Conservation (phyloP, 2,888 invertebrate genomes). For the Lasioglossum calceatum region DNA sequence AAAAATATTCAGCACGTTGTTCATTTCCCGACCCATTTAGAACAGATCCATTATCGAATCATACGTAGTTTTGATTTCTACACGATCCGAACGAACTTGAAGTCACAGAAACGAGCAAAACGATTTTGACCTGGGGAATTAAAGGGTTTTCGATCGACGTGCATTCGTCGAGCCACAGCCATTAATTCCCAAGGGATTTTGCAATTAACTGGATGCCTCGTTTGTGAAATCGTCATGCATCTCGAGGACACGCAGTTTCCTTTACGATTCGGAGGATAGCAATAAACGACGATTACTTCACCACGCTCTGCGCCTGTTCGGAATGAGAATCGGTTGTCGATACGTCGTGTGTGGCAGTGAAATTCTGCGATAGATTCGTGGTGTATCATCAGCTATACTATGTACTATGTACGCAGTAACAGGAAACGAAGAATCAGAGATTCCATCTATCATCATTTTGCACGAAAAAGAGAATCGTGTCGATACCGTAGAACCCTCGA, state of each 20-base stretch:
- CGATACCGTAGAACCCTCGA: neutral
- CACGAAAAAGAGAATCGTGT: neutral
- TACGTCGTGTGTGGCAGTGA: slow-evolving; percentile 43
- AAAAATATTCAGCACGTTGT: too few relatives aligned
- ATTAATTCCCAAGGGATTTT: neutral
- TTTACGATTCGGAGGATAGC: slow-evolving; percentile 29
- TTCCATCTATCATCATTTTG: neutral
- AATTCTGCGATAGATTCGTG: neutral
- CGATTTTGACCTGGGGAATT: neutral
- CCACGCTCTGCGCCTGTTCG: slow-evolving; percentile 11
- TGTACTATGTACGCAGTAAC: neutral
- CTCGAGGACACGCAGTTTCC: slow-evolving; percentile 28
- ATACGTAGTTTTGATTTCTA: too few relatives aligned
- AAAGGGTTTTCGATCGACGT: neutral
- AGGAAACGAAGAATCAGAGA: neutral
- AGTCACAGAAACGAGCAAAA: neutral
- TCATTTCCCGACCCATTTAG: too few relatives aligned
- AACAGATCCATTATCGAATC: neutral
- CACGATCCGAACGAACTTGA: neutral
- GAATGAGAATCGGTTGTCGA: slow-evolving; percentile 43
- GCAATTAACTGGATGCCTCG: neutral
- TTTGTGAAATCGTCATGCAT: neutral
- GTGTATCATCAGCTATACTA: neutral
- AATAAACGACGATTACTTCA: slow-evolving; percentile 47
- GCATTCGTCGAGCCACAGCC: neutral